Conservation (phyloP, 2,797 vertebrate genomes). For the Knipowitschia caucasica region DNA sequence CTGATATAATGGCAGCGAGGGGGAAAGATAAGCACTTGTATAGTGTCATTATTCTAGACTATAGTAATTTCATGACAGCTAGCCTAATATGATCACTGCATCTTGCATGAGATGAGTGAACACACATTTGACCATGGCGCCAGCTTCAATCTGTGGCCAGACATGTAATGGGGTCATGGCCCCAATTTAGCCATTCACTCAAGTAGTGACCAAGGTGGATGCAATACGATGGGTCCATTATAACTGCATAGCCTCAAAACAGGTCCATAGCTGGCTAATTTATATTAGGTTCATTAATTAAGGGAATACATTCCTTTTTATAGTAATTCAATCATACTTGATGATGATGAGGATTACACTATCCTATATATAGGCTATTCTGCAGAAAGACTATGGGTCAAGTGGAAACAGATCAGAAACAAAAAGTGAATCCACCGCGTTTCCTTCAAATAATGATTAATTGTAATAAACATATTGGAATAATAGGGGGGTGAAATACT, state of each 20-base stretch:
- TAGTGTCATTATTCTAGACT: constrained; percentile 4
- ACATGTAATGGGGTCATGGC: constrained; percentile 44
- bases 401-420: no score
- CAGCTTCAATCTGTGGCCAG: constrained; percentile 25
- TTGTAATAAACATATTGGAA: no score
- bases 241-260: constrained; percentile 4
- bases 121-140: constrained; percentile 6
- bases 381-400: no score
- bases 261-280: background rate
- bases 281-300: background rate
- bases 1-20: constrained; percentile 6
- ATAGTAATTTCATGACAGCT: background rate
- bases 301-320: no score
- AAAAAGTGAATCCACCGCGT: no score
- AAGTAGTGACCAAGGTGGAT: constrained; percentile 21
- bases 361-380: no score
- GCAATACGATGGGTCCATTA: constrained; percentile 7
- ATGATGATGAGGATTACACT: no score
- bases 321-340: no score
- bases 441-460: no score
- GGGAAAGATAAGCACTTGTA: constrained; percentile 10
- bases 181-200: constrained; percentile 21
- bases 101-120: constrained; percentile 5
- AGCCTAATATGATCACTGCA: constrained; percentile 1
- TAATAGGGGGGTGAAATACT: no score